These are phyloP conservation scores for Menidia menidia DNA, from an alignment of 2,797 vertebrate genomes.

Conservation along the genomic window DNA sequence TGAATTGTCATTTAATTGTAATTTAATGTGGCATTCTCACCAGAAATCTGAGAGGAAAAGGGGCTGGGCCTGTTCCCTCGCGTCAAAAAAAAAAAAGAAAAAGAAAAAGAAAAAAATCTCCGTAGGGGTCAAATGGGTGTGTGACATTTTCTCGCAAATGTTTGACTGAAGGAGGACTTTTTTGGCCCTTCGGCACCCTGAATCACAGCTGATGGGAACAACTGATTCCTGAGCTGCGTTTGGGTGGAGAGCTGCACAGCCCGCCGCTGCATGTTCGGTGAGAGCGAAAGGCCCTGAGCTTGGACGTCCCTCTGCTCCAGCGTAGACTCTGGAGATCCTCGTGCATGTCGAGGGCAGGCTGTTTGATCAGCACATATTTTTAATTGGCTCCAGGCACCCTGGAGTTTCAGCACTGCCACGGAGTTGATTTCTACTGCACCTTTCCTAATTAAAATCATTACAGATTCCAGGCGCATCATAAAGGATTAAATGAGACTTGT, in stretches of 20 bases:
- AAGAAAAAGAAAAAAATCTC: slow-evolving; percentile 41
- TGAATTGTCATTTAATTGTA: slow-evolving; percentile 61
- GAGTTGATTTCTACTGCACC: slow-evolving; percentile 76
- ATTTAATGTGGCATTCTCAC: slow-evolving; percentile 50
- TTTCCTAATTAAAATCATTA: slow-evolving; percentile 85
- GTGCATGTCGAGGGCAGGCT: slow-evolving; percentile 71
- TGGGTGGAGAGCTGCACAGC: slow-evolving; percentile 28
- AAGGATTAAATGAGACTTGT: slow-evolving; percentile 75
- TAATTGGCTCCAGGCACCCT: slow-evolving; percentile 84
- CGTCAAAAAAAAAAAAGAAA: slow-evolving; percentile 12
- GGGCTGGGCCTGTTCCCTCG: slow-evolving; percentile 43
- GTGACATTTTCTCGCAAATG: slow-evolving; percentile 66
- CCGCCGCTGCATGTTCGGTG: slow-evolving; percentile 50
- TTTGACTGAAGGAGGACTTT: slow-evolving; percentile 56
- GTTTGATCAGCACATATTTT: slow-evolving; percentile 86
- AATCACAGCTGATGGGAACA: slow-evolving; percentile 55
- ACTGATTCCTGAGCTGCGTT: slow-evolving; percentile 52
- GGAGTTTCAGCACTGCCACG: slow-evolving; percentile 74
- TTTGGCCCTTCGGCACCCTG: slow-evolving; percentile 25
- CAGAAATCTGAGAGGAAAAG: slow-evolving; percentile 42
- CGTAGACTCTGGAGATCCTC: slow-evolving; percentile 56
- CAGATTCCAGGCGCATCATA: slow-evolving; percentile 80
- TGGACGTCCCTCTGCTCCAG: slow-evolving; percentile 67
- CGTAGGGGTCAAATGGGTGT: slow-evolving; percentile 55
- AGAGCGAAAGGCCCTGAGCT: slow-evolving; percentile 68